Percentiles rank a stretch among this genome's conserved stretches.
Evolutionary conservation across 2,797 vertebrate genomes (phyloP).

Genomic region (Bryconaethiops microstoma): DNA sequence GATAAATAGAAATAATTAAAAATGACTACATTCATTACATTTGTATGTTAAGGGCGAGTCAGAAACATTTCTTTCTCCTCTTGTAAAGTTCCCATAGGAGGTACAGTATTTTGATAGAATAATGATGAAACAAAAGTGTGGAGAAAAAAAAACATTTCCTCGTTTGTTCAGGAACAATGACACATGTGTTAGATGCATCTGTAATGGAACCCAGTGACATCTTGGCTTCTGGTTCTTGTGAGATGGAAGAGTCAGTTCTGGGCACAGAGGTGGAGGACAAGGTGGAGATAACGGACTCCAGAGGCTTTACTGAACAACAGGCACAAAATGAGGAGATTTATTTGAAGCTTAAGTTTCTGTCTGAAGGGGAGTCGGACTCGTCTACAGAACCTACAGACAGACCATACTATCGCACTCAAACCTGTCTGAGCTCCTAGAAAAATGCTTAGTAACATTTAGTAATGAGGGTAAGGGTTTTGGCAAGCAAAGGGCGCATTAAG

Average conservation of each 20-base stretch:
- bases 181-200: constrained; percentile 29
- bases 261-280: constrained; percentile 14
- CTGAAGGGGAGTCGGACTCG: neutral
- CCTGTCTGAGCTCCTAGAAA: constrained; percentile 37
- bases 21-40: too few relatives aligned
- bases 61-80: too few relatives aligned
- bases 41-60: too few relatives aligned
- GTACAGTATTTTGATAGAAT: too few relatives aligned
- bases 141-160: neutral
- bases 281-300: constrained; percentile 2
- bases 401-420: neutral
- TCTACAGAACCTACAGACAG: constrained; percentile 18
- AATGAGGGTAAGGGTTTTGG: constrained; percentile 35
- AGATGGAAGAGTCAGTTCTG: constrained; percentile 43
- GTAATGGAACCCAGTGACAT: constrained; percentile 17
- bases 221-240: constrained; percentile 27
- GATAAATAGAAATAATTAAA: too few relatives aligned
- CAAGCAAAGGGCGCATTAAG: constrained; percentile 13
- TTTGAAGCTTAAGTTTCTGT: constrained; percentile 29
- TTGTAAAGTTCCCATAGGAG: too few relatives aligned
- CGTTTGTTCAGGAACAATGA: constrained; percentile 13
- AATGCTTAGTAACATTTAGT: neutral
- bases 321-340: neutral
- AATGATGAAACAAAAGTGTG: neutral
- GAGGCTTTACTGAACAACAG: constrained; percentile 29